Evolutionary conservation across 2,113 vertebrate species (phyloP).

Genomic region (Empidonax alnorum): DNA sequence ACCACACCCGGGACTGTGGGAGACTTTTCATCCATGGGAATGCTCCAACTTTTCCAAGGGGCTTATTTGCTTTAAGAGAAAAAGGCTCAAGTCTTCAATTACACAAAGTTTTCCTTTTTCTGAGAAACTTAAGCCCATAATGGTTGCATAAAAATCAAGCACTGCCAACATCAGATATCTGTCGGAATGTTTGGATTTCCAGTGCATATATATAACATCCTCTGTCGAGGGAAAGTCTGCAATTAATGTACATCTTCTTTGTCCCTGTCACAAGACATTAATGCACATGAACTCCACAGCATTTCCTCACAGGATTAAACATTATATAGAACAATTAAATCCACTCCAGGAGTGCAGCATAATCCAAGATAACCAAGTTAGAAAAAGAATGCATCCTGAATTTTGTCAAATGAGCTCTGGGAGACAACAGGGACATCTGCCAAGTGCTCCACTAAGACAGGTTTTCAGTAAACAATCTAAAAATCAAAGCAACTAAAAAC

Average conservation of each 20-base stretch:
- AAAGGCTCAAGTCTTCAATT: background rate
- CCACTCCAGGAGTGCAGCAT: background rate
- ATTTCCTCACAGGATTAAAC: background rate
- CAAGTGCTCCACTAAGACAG: background rate
- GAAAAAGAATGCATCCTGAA: background rate
- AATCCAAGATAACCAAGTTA: background rate
- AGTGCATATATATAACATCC: background rate
- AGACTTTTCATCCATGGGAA: background rate
- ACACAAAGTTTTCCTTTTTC: background rate
- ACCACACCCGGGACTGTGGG: background rate
- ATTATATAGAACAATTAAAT: background rate
- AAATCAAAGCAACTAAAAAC: background rate
- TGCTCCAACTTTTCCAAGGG: background rate
- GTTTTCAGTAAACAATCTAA: background rate
- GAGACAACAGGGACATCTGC: background rate
- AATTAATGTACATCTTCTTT: background rate
- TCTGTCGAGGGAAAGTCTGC: accelerated
- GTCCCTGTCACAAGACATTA: background rate
- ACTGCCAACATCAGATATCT: background rate
- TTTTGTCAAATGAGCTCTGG: background rate
- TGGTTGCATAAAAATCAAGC: background rate
- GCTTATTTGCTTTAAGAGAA: background rate
- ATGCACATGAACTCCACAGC: background rate
- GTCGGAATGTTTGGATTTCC: background rate
- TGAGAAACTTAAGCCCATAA: background rate